Percentiles rank a stretch among this genome's conserved stretches.
These are phyloP conservation scores for Cotesia congregata DNA, from an alignment of 2,888 invertebrate genomes.

Conservation along the genomic window DNA sequence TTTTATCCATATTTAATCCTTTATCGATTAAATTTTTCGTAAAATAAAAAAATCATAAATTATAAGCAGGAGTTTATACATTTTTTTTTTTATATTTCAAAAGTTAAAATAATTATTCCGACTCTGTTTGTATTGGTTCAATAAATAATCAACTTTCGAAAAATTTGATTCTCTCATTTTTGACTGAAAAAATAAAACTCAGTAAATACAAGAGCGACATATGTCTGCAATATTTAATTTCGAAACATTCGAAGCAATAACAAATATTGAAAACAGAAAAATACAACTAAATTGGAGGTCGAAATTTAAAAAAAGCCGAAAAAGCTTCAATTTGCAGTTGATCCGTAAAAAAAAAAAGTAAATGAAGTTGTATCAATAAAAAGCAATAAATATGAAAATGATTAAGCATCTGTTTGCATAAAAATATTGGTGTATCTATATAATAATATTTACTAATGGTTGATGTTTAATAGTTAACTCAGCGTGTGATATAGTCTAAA, in stretches of 20 bases:
- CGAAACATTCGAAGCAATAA: conserved; percentile 10
- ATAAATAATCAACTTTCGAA: too few relatives aligned
- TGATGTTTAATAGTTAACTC: background rate
- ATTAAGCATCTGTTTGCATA: background rate
- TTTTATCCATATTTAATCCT: too few relatives aligned
- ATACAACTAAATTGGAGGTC: background rate
- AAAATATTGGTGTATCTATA: background rate
- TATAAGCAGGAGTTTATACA: too few relatives aligned
- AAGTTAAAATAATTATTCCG: too few relatives aligned
- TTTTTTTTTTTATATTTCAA: too few relatives aligned
- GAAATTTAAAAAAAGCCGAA: background rate
- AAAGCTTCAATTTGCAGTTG: background rate
- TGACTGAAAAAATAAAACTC: too few relatives aligned
- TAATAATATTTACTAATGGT: background rate
- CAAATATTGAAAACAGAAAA: conserved; percentile 4
- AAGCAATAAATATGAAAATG: background rate
- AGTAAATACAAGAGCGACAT: background rate
- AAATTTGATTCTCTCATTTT: too few relatives aligned
- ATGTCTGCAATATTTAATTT: conserved; percentile 4
- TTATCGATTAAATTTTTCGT: too few relatives aligned
- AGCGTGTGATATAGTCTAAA: conserved; percentile 48
- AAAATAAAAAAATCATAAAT: too few relatives aligned
- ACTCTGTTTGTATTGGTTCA: too few relatives aligned
- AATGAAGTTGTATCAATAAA: background rate
- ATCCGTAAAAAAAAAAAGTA: background rate